Evolutionary conservation across 2,113 vertebrate species (phyloP).

Genomic region (Platichthys flesus): DNA sequence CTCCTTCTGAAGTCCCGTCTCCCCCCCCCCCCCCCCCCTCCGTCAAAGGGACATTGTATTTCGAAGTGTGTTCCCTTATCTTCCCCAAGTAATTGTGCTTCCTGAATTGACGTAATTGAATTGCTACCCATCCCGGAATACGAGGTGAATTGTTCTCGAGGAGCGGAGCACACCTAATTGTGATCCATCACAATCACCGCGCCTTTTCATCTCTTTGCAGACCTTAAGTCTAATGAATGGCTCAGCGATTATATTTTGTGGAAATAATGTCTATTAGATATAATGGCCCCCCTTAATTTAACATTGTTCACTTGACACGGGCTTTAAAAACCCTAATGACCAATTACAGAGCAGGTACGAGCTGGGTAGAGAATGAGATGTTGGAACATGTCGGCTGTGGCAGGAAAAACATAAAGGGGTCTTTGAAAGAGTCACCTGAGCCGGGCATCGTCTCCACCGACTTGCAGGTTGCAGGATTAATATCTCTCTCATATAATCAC

Average conservation of each 20-base stretch:
- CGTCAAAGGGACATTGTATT: conserved; percentile 59
- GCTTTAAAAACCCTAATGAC: conserved; percentile 52
- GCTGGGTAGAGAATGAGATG: conserved; percentile 6
- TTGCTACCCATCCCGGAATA: conserved; percentile 52
- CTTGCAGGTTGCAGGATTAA: conserved; percentile 5
- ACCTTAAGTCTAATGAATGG: conserved; percentile 42
- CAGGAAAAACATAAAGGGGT: conserved; percentile 26
- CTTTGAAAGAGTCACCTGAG: conserved; percentile 14
- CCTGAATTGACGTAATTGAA: conserved; percentile 74
- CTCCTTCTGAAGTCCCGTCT: conserved; percentile 41
- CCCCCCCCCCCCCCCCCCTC: not conserved
- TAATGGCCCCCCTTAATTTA: conserved; percentile 49
- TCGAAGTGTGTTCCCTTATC: conserved; percentile 71
- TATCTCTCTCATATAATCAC: conserved; percentile 13
- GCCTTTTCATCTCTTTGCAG: conserved; percentile 61
- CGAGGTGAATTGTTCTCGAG: conserved; percentile 69
- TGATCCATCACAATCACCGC: conserved; percentile 63
- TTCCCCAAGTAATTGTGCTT: conserved; percentile 66
- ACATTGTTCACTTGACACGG: conserved; percentile 33
- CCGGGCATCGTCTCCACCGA: conserved; percentile 3
- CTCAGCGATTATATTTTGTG: conserved; percentile 49
- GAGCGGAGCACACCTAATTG: conserved; percentile 54
- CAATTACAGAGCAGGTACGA: conserved; percentile 34
- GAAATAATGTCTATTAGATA: conserved; percentile 48
- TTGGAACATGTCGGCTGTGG: conserved; percentile 1